Base-by-base conservation (phyloP, 2,888 invertebrate genomes). In the Doris montereyensis region DNA sequence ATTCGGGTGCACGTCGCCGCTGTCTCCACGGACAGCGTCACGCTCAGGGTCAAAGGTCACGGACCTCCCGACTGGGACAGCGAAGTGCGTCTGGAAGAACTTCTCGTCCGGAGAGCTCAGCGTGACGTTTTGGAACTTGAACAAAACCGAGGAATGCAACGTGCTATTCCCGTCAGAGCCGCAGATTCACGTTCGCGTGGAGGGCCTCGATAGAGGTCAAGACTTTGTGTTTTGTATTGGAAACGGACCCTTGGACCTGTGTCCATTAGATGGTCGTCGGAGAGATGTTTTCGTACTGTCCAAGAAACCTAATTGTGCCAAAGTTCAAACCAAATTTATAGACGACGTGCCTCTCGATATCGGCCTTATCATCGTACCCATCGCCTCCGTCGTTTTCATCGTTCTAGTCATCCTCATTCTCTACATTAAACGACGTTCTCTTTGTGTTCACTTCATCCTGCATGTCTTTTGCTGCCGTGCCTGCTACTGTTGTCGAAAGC, bases 241-340 rank as follows among this genome's bases (percentile, higher is more conserved):
- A 24, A 83, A 76, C 52, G 81, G 83, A 13, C 41, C 74, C 21
- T 73, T 82, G 10, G 83, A 83, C 68, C 81, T 79, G n/a, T 83
- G 83, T 13, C 58, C 68, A 2, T 28, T 57, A 1, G 24, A 57
- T 1, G 28, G 32, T 17, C 52, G 68, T 1, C 5, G 30, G 5
- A 3, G n/a, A n/a, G 5, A 21, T 1, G 67, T 41, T 65, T 21
- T 4, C 13, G n/a, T n/a, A n/a, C n/a, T n/a, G n/a, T 41, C 75
- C 24, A 41, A 1, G 21, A 21, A 26, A 30, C n/a, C 68, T 13
- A 76, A 68, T 5, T 76, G 76, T n/a, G 26, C 68, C 52, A 13
- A 58, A 21, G 67, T 76, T 32, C 32, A 76, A 76, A 68, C 67
- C 5, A 68, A 32, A 26, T 13, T 57, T 2, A 0, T 32, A 24